Percentiles rank a stretch among this genome's conserved stretches.
Conservation (phyloP, 1,140 invertebrate species). For the Thalassaphorura encarpata region DNA sequence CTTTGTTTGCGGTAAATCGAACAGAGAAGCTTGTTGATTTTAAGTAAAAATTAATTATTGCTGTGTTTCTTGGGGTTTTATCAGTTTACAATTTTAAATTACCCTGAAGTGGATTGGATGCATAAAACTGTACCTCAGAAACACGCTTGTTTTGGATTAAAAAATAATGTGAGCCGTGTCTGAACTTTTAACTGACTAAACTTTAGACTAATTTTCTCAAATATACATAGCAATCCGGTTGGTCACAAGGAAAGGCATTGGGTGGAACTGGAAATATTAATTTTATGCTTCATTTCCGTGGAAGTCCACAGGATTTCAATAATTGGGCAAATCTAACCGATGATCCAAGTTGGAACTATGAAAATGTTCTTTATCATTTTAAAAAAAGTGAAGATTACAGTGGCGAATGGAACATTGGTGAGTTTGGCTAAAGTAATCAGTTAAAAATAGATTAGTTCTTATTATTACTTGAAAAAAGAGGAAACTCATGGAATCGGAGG, state of each 20-base stretch:
- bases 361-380: conserved; percentile 13
- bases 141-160: conserved; percentile 7
- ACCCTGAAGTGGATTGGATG: conserved; percentile 24
- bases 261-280: conserved; percentile 18
- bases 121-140: conserved; percentile 24
- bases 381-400: conserved; percentile 24
- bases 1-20: too few species aligned
- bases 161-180: conserved; percentile 2
- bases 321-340: conserved; percentile 21
- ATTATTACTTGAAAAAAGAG: not conserved
- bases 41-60: too few species aligned
- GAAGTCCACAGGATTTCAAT: conserved; percentile 24
- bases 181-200: too few species aligned
- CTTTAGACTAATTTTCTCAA: too few species aligned
- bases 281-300: conserved; percentile 15
- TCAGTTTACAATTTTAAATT: conserved; percentile 14
- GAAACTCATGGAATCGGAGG: conserved; percentile 22
- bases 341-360: conserved; percentile 21
- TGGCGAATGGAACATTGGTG: conserved; percentile 26
- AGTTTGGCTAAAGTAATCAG: not conserved
- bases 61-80: too few species aligned
- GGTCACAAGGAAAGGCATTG: conserved; percentile 18
- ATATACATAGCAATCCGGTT: conserved; percentile 12
- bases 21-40: too few species aligned
- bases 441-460: not conserved